These are phyloP conservation scores for Spinus pinus DNA, from an alignment of 2,797 vertebrate genomes.

Conservation along the genomic window DNA sequence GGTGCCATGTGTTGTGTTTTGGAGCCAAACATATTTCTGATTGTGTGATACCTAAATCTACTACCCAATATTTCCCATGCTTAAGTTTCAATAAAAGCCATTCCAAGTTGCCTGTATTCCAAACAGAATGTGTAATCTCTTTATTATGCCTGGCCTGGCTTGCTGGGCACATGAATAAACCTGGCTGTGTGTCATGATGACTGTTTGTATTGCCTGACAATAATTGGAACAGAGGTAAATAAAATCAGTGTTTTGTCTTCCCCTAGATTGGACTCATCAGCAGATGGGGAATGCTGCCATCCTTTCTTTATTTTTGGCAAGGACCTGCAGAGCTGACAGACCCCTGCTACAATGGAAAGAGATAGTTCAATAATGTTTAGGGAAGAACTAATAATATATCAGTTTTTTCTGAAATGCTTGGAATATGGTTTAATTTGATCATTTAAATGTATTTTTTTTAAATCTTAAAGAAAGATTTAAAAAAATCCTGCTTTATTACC, in stretches of 20 bases:
- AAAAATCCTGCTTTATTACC: neutral
- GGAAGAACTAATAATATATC: neutral
- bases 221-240: conserved; percentile 56
- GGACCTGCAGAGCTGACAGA: conserved; percentile 16
- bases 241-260: conserved; percentile 53
- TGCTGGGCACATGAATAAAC: conserved; percentile 8
- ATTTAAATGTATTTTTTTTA: neutral
- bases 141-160: conserved; percentile 49
- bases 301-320: conserved; percentile 53
- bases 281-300: conserved; percentile 64
- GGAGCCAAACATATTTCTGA: conserved; percentile 20
- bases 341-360: conserved; percentile 1
- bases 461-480: neutral
- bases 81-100: conserved; percentile 36
- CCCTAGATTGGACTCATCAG: conserved; percentile 51
- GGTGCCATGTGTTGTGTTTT: conserved; percentile 22
- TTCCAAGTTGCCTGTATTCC: conserved; percentile 46
- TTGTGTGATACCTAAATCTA: neutral
- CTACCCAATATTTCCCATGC: conserved; percentile 4
- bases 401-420: conserved; percentile 21
- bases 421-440: neutral
- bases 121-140: conserved; percentile 37
- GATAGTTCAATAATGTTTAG: conserved; percentile 41
- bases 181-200: conserved; percentile 49
- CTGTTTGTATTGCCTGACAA: conserved; percentile 33